phyloP scores from a whole-genome alignment of 2,797 vertebrate species.

The Tamandua tetradactyla region DNA sequence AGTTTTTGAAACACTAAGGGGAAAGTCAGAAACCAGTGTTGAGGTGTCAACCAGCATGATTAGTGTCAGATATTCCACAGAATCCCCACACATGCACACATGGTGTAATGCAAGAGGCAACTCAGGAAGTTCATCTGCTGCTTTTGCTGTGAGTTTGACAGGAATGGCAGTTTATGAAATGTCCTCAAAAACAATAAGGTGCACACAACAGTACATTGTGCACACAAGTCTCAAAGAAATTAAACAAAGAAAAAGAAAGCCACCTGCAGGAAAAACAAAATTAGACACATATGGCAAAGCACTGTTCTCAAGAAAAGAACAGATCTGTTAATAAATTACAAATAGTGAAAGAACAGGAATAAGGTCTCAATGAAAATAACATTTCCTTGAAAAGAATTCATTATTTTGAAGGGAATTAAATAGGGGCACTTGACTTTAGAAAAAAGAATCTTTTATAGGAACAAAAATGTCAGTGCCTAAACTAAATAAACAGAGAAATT shows the following conservation, averaged over 20 bases:
- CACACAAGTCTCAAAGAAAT: neutral
- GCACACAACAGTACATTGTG: accelerated
- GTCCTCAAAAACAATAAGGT: neutral
- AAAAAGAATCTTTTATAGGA: neutral
- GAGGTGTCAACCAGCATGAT: neutral
- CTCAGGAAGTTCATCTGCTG: accelerated
- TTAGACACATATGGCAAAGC: neutral
- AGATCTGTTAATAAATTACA: neutral
- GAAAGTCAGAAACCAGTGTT: neutral
- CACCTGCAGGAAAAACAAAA: neutral
- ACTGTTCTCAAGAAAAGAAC: neutral
- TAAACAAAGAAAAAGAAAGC: too few relatives aligned
- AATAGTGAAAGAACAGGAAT: accelerated
- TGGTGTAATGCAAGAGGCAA: accelerated
- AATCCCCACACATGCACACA: accelerated
- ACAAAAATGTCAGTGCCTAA: neutral
- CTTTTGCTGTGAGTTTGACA: neutral
- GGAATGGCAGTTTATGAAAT: neutral
- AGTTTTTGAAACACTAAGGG: neutral
- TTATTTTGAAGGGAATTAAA: neutral
- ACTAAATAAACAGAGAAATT: neutral
- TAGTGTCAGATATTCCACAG: neutral
- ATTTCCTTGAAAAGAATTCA: neutral
- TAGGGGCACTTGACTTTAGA: neutral
- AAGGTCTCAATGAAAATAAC: neutral